These are phyloP conservation scores for Salarias fasciatus DNA, from an alignment of 2,797 vertebrate genomes.

Conservation along the genomic window DNA sequence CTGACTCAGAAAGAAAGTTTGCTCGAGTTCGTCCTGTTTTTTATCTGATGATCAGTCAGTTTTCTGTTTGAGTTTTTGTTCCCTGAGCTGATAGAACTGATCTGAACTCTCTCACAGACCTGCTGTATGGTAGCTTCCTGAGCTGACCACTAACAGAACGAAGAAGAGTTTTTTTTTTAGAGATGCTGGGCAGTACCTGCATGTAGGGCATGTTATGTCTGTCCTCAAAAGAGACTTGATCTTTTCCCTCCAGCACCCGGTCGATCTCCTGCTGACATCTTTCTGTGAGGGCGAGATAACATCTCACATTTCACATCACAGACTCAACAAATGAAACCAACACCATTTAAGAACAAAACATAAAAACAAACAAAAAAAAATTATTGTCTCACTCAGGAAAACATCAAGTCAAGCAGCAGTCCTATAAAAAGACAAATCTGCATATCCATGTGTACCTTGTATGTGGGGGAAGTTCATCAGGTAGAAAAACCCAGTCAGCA, in stretches of 20 bases:
- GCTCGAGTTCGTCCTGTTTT: neutral
- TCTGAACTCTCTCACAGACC: too few relatives aligned
- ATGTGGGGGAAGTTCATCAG: slow-evolving; percentile 71
- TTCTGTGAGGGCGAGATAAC: slow-evolving; percentile 37
- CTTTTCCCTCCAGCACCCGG: slow-evolving; percentile 61
- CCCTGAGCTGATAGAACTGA: too few relatives aligned
- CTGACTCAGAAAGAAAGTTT: slow-evolving; percentile 12
- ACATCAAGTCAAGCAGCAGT: too few relatives aligned
- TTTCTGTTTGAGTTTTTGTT: too few relatives aligned
- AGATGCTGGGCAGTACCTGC: slow-evolving; percentile 44
- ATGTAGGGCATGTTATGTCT: slow-evolving; percentile 74
- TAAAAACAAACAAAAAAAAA: too few relatives aligned
- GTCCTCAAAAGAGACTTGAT: slow-evolving; percentile 61
- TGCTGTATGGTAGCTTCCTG: too few relatives aligned
- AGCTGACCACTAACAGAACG: too few relatives aligned
- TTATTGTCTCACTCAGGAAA: too few relatives aligned
- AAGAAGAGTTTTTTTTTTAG: too few relatives aligned
- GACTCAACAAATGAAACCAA: too few relatives aligned
- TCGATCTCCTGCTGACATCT: slow-evolving; percentile 79
- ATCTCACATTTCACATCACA: neutral
- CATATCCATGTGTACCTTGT: slow-evolving; percentile 63
- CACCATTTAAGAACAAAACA: too few relatives aligned
- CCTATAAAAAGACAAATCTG: too few relatives aligned
- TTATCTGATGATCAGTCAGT: neutral
- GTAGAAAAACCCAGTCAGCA: slow-evolving; percentile 76